Conservation (phyloP, 2,797 vertebrate species). For the Hydrolagus colliei region DNA sequence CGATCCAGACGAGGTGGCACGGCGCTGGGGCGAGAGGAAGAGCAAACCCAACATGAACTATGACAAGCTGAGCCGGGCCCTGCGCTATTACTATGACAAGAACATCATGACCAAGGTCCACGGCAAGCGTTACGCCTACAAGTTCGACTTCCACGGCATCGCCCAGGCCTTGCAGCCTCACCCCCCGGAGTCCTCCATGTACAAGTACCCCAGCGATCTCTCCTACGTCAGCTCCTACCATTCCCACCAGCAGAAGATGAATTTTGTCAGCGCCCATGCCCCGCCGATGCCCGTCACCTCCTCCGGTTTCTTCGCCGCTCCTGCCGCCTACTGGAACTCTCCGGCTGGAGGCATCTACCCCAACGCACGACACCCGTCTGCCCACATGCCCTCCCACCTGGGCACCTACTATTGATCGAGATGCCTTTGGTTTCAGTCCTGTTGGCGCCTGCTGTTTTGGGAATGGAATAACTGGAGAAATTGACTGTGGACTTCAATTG, state of each 20-base stretch:
- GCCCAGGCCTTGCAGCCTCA: constrained; percentile 79
- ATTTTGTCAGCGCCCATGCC: constrained; percentile 71
- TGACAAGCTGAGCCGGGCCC: constrained; percentile 77
- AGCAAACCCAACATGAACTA: constrained; percentile 89
- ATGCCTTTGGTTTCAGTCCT: not conserved
- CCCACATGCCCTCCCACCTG: constrained; percentile 78
- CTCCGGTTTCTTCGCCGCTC: constrained; percentile 70
- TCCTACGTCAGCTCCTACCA: constrained; percentile 78
- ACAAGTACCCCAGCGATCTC: constrained; percentile 78
- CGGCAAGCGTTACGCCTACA: constrained; percentile 80
- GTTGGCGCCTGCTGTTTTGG: constrained; percentile 13
- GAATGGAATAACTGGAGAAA: constrained; percentile 18
- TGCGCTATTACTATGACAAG: constrained; percentile 84
- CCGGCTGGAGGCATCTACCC: constrained; percentile 74
- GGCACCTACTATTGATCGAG: constrained; percentile 73
- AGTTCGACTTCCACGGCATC: constrained; percentile 82
- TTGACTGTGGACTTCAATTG: constrained; percentile 22
- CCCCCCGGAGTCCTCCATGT: constrained; percentile 71
- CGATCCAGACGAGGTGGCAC: constrained; percentile 75
- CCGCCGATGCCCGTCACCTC: constrained; percentile 70
- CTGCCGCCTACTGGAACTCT: constrained; percentile 78
- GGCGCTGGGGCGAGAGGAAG: constrained; percentile 77
- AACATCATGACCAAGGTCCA: constrained; percentile 90
- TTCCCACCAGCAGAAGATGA: constrained; percentile 79
- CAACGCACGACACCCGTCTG: constrained; percentile 66